phyloP scores from a whole-genome alignment of 2,113 vertebrate species.

The Cottus gobio region DNA sequence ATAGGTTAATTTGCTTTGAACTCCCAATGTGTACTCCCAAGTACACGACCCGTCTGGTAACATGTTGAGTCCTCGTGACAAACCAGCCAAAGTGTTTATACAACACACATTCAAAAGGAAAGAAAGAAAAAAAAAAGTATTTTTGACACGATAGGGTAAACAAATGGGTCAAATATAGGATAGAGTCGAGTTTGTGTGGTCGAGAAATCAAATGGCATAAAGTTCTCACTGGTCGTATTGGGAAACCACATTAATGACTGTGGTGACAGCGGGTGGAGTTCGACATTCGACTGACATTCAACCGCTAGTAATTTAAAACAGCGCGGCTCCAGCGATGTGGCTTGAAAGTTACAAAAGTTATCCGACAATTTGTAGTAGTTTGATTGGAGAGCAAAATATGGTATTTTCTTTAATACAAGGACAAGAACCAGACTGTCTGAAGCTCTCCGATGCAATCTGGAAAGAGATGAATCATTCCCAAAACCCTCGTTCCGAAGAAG shows the following conservation, averaged over 20 bases:
- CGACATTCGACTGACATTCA: slow-evolving; percentile 45
- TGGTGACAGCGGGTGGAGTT: slow-evolving; percentile 60
- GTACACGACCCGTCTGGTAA: neutral
- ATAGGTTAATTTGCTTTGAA: slow-evolving; percentile 24
- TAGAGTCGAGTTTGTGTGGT: slow-evolving; percentile 4
- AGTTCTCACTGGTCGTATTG: slow-evolving; percentile 54
- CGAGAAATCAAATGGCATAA: slow-evolving; percentile 30
- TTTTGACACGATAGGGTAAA: slow-evolving; percentile 5
- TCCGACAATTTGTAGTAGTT: slow-evolving; percentile 4
- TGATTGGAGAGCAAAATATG: neutral
- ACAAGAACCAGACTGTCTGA: neutral
- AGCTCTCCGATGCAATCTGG: slow-evolving; percentile 24
- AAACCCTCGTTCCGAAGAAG: slow-evolving; percentile 11
- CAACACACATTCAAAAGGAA: slow-evolving; percentile 17
- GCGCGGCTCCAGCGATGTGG: slow-evolving; percentile 14
- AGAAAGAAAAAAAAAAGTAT: neutral
- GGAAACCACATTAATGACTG: slow-evolving; percentile 57
- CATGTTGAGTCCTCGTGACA: slow-evolving; percentile 29
- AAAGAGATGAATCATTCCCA: slow-evolving; percentile 44
- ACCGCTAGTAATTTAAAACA: slow-evolving; percentile 50
- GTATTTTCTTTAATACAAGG: neutral
- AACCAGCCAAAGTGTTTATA: slow-evolving; percentile 22
- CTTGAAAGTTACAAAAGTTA: slow-evolving; percentile 21
- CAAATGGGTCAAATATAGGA: slow-evolving; percentile 18
- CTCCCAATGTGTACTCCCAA: slow-evolving; percentile 3